phyloP scores from a whole-genome alignment of 2,797 vertebrate species.

The Dallia pectoralis region DNA sequence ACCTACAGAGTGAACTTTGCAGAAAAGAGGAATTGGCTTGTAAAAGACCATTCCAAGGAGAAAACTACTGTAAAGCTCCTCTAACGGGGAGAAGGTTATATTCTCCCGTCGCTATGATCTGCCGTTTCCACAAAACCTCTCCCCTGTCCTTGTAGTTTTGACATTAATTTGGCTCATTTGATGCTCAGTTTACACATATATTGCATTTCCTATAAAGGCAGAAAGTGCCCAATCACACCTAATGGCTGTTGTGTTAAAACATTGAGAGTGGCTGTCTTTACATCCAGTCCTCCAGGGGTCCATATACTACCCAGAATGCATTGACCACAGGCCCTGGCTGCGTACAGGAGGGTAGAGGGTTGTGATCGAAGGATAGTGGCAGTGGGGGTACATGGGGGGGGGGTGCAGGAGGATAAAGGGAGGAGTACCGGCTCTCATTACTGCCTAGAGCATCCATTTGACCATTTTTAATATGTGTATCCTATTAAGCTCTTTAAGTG shows the following conservation, averaged over 20 bases:
- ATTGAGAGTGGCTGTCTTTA: slow-evolving; percentile 70
- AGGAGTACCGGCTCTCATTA: slow-evolving; percentile 86
- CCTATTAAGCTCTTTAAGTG: slow-evolving; percentile 99
- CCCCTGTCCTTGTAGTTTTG: slow-evolving; percentile 42
- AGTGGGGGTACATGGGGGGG: slow-evolving; percentile 52
- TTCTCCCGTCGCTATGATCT: slow-evolving; percentile 44
- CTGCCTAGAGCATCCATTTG: slow-evolving; percentile 90
- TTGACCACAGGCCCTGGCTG: slow-evolving; percentile 76
- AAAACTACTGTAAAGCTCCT: slow-evolving; percentile 32
- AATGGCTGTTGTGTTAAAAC: slow-evolving; percentile 83
- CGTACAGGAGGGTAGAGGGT: slow-evolving; percentile 77
- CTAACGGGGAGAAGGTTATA: slow-evolving; percentile 41
- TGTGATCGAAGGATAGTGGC: slow-evolving; percentile 85
- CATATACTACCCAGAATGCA: slow-evolving; percentile 83
- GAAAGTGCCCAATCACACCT: slow-evolving; percentile 89
- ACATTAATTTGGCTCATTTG: slow-evolving; percentile 40
- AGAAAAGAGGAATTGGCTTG: slow-evolving; percentile 29
- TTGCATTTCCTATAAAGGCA: slow-evolving; percentile 87
- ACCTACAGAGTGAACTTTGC: background rate
- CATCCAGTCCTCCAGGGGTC: slow-evolving; percentile 67
- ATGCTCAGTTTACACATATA: slow-evolving; percentile 64
- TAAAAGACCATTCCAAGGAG: slow-evolving; percentile 29
- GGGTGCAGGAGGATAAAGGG: slow-evolving; percentile 62
- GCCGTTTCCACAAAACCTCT: slow-evolving; percentile 36
- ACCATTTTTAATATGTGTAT: slow-evolving; percentile 99